These are phyloP conservation scores for Recurvirostra avosetta DNA, from an alignment of 2,113 vertebrate species.

Conservation along the genomic window DNA sequence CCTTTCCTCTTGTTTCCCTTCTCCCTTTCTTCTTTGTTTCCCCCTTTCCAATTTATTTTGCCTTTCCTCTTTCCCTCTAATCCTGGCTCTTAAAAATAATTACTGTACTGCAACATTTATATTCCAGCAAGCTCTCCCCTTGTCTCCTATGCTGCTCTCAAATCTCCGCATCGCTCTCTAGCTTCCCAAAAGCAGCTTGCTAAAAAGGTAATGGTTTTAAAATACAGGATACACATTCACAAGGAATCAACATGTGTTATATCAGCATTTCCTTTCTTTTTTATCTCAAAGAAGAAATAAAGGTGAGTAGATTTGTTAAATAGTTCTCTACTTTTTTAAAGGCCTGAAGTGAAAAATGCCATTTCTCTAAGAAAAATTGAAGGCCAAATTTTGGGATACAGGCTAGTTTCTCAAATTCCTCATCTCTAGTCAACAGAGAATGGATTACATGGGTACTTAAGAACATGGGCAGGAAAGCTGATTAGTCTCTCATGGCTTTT, in stretches of 20 bases:
- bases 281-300: not conserved
- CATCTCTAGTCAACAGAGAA: not conserved
- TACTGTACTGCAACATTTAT: not conserved
- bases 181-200: not conserved
- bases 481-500: not conserved
- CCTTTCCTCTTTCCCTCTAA: not conserved
- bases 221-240: rapidly evolving
- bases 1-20: not conserved
- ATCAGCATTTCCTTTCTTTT: not conserved
- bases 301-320: not conserved
- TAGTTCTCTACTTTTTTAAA: not conserved
- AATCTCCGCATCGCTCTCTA: not conserved
- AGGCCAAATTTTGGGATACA: not conserved
- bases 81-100: not conserved
- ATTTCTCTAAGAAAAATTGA: not conserved
- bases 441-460: not conserved
- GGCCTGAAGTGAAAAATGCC: not conserved
- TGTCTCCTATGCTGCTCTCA: not conserved
- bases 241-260: not conserved
- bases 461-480: not conserved
- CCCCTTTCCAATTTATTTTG: not conserved
- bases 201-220: not conserved
- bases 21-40: rapidly evolving
- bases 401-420: not conserved
- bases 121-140: not conserved